A percentile compares a stretch with the other conserved stretches of the same genome.
Conservation (phyloP, 2,113 vertebrate species). For the Melanostigma gelatinosum region DNA sequence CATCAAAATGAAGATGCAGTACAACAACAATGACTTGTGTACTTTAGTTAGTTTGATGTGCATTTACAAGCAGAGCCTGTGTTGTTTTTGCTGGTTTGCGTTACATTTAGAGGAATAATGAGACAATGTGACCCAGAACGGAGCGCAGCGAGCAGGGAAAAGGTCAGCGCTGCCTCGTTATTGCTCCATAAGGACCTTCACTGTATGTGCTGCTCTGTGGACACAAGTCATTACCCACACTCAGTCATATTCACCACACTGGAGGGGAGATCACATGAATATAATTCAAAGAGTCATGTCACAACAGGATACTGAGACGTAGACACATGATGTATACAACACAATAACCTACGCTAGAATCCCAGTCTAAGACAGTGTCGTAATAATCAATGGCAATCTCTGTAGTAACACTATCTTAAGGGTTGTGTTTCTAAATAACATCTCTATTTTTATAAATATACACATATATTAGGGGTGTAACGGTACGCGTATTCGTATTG, state of each 20-base stretch:
- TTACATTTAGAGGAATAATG: slow-evolving; percentile 3
- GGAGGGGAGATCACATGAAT: not conserved
- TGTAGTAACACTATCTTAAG: not conserved
- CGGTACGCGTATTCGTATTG: no score
- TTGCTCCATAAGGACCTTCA: not conserved
- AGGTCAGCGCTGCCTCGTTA: slow-evolving; percentile 7
- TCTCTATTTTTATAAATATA: not conserved
- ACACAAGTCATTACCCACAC: slow-evolving; percentile 13
- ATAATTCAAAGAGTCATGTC: not conserved
- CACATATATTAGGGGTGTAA: no score
- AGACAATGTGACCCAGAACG: not conserved
- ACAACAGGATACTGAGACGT: not conserved
- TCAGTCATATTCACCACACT: not conserved
- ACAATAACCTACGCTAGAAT: not conserved
- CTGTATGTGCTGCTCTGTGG: not conserved
- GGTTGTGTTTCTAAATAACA: not conserved
- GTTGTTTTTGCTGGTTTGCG: not conserved
- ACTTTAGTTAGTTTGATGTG: not conserved
- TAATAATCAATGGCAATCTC: not conserved
- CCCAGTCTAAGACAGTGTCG: not conserved
- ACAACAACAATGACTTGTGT: not conserved
- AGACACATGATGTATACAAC: not conserved
- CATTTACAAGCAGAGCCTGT: not conserved
- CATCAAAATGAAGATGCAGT: not conserved
- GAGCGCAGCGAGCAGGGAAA: not conserved